A percentile compares a stretch with the other conserved stretches of the same genome.
Conservation (phyloP, 2,797 vertebrate genomes). For the Morelia viridis region DNA sequence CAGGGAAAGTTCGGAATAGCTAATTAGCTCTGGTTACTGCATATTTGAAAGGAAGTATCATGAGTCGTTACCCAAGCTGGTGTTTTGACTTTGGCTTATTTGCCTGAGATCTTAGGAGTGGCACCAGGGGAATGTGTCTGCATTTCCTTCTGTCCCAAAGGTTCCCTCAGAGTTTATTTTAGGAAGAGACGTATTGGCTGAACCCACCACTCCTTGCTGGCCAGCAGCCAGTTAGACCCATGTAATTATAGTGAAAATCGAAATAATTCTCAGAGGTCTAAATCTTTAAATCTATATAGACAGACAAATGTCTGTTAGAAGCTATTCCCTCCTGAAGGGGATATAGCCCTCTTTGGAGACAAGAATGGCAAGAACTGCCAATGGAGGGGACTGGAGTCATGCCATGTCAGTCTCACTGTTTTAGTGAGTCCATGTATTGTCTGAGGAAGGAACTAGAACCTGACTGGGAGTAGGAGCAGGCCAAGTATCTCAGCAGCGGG, state of each 20-base stretch:
- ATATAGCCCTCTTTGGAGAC: not conserved
- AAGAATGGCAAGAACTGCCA: not conserved
- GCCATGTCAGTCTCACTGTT: not conserved
- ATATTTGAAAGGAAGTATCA: not conserved
- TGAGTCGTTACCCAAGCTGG: not conserved
- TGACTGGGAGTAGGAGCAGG: not conserved
- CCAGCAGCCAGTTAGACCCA: not conserved
- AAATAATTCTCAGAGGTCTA: not conserved
- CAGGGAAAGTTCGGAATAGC: not conserved
- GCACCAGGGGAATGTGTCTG: not conserved
- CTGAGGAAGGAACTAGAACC: not conserved
- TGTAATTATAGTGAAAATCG: constrained; percentile 12
- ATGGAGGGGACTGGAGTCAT: not conserved
- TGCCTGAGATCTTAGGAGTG: not conserved
- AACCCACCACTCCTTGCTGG: not conserved
- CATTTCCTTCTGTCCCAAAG: not conserved
- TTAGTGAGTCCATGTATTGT: not conserved
- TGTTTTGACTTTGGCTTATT: not conserved
- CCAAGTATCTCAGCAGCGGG: not conserved
- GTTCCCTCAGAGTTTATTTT: constrained; percentile 1
- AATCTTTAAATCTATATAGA: not conserved
- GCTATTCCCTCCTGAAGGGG: not conserved
- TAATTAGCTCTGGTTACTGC: not conserved
- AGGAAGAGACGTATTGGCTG: not conserved
- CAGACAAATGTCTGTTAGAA: not conserved